These are phyloP conservation scores for Macropodus opercularis DNA, from an alignment of 2,797 vertebrate species.

Conservation along the genomic window DNA sequence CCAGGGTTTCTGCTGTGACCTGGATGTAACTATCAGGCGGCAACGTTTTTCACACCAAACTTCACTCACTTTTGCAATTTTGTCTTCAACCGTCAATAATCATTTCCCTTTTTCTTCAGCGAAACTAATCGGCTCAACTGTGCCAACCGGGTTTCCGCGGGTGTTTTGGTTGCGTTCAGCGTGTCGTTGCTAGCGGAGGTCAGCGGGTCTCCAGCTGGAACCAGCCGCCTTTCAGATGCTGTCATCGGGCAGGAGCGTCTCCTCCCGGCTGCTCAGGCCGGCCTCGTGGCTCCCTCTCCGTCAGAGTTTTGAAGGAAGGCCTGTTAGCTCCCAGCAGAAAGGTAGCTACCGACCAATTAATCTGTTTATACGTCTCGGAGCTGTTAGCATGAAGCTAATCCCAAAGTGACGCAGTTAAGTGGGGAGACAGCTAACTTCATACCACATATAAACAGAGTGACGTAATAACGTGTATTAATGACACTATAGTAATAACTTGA, in stretches of 20 bases:
- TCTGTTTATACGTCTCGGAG: not conserved
- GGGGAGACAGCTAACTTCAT: constrained; percentile 15
- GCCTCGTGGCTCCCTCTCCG: constrained; percentile 32
- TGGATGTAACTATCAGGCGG: constrained; percentile 7
- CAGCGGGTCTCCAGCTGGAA: constrained; percentile 26
- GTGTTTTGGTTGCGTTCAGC: not conserved
- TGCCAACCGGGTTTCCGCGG: too few species aligned
- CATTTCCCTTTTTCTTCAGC: accelerated
- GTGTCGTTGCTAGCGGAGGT: constrained; percentile 24
- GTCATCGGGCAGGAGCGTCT: constrained; percentile 53
- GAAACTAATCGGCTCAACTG: not conserved
- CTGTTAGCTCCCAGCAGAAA: constrained; percentile 47
- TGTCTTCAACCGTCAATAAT: accelerated
- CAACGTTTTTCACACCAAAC: not conserved
- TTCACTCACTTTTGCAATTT: not conserved
- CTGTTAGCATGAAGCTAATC: constrained; percentile 59
- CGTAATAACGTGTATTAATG: too few species aligned
- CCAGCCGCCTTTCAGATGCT: constrained; percentile 55
- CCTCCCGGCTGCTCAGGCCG: constrained; percentile 56
- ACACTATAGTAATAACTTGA: too few species aligned
- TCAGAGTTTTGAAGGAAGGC: constrained; percentile 26
- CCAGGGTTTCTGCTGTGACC: not conserved
- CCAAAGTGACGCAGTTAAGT: constrained; percentile 68
- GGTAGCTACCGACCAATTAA: constrained; percentile 49
- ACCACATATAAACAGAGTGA: not conserved